Evolutionary conservation across 2,888 invertebrate species (phyloP), one percentile per base, ranked within the genome.

Genomic region (Tuberolachnus salignus): DNA sequence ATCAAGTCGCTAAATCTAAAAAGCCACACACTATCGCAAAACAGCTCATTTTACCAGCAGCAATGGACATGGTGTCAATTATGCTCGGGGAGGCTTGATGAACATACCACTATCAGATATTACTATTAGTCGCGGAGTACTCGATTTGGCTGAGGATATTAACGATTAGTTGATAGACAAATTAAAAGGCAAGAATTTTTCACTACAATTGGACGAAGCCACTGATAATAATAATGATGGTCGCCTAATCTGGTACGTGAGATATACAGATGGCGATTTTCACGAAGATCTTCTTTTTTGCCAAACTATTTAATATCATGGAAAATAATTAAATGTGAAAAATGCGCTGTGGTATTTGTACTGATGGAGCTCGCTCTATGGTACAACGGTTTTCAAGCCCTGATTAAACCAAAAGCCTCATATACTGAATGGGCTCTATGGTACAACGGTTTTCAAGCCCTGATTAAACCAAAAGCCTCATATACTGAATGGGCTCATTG

Each of bases 21-120:
- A 82, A 83, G 49, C 81, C 82, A 55, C 81, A 82, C 51, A 83
- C 82, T 49, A 82, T 82, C 26, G 82, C 82, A 73, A 82, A 82
- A 80, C 61, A 82, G 59, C 82, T 83, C 63, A 83, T 83, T 81
- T 73, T 82, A 82, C 82, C 82, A 21, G 82, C 82, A 81, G 13
- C 8, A 49, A 46, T 82, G 57, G 82, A 82, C 75, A 81, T 83
- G 81, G 82, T 82, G 34, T 81, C 81, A 19, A 82, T 82, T 81
- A 83, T 83, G 81, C 57, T 82, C 26, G 82, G 81, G 44, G 82
- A 83, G 80, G 70, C 51, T 16, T 82, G 72, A 73, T 64, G 63
- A 82, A 82, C 23, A 72, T 83, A 59, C 81, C 82, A 64, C 70
- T 82, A 61, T 81, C 82, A 57, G 81, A 83, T 80, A 81, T 74